Evolutionary conservation across 2,888 invertebrate species (phyloP), one percentile per base, ranked within the genome.

Genomic region (Rotaria socialis): DNA sequence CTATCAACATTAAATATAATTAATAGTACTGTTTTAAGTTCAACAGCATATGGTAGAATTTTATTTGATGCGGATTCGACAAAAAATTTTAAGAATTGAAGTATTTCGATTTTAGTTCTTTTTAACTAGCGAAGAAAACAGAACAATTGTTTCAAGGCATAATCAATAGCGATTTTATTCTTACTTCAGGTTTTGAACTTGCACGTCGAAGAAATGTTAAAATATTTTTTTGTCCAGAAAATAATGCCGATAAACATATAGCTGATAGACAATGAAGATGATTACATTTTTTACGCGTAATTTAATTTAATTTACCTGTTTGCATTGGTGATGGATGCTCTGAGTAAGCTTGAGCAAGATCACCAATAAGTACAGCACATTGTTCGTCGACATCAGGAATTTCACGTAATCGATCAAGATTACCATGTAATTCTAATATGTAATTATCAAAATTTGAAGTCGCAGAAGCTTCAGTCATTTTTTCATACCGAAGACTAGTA

Each of bases 41-140:
- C 90, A 74, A 90, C 88, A 35, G 89, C 89, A 89, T 90, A 90
- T 43, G 90, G 89, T 16, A 90, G 85, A 35, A 90, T 88, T 84
- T 89, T 89, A 87, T 89, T 89, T 22, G 87, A 89, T 27, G 89
- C 89, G 86, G 89, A 90, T 35, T 89, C 88, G 14, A 89, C 88
- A 86, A 90, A 90, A 35, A 88, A 88, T 84, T 88, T 88, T 58
- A 91, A 88, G 58, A 90, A 88, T 50, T 89, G 89, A 85, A 90
- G 87, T 10, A 89, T 87, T 85, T 88, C 88, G 3, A 88, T 88
- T 87, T 90, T 90, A 86, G 88, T 88, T 56, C 85, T 87, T 86
- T 89, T 89, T 24, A 89, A 89, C 90, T 90, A 88, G 27, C 87
- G 87, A 85, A 58, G 58, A 22, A 55, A 55, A 22, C 0, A 22